A percentile compares a stretch with the other conserved stretches of the same genome.
Conservation (phyloP, 2,113 vertebrate genomes). For the Climacteris rufus region DNA sequence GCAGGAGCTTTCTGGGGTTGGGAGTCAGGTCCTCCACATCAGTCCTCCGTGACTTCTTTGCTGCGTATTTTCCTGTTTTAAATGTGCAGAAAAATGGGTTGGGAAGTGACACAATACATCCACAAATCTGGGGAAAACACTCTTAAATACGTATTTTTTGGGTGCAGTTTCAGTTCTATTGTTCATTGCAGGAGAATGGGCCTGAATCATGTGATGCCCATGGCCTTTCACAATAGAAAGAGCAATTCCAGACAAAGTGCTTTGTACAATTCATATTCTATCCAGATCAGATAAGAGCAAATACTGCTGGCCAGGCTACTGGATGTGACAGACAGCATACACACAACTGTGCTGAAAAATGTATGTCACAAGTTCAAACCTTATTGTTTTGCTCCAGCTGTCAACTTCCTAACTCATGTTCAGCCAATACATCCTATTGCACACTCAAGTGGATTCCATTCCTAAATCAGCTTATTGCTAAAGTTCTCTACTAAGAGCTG, state of each 20-base stretch:
- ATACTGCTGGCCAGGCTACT: background rate
- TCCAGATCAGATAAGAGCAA: conserved; percentile 31
- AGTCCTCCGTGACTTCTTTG: conserved; percentile 96
- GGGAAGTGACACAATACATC: background rate
- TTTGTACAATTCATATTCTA: background rate
- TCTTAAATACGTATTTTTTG: background rate
- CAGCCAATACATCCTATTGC: background rate
- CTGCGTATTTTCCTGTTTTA: conserved; percentile 87
- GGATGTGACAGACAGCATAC: background rate
- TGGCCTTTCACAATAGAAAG: conserved; percentile 10
- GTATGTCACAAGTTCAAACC: background rate
- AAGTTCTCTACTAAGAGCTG: background rate
- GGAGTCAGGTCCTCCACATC: conserved; percentile 98
- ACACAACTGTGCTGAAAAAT: background rate
- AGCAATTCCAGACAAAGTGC: conserved; percentile 6
- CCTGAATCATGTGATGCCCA: background rate
- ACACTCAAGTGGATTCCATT: background rate
- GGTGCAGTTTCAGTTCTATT: background rate
- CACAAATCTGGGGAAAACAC: background rate
- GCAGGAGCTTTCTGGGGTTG: conserved; percentile 93
- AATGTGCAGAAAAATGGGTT: background rate
- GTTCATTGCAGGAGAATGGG: background rate
- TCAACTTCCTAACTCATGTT: background rate
- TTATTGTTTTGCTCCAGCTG: background rate
- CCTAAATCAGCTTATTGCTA: background rate